phyloP scores from a whole-genome alignment of 2,797 vertebrate species.

The Sebastes minor region DNA sequence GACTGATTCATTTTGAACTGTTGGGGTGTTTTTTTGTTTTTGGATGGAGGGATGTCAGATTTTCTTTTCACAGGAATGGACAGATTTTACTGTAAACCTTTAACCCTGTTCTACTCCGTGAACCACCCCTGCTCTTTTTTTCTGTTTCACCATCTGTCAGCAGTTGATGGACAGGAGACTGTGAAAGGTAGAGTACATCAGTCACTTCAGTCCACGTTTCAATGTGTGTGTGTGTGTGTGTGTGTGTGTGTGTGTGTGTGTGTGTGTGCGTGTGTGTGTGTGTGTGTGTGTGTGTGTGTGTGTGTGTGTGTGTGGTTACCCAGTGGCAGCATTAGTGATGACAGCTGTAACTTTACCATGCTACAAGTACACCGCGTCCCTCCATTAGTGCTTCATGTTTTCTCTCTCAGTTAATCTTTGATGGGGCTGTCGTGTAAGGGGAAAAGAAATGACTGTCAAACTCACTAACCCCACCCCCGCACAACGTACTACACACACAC shows the following conservation, averaged over 20 bases:
- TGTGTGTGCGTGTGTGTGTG: not conserved
- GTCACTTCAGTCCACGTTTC: slow-evolving; percentile 9
- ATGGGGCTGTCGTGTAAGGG: slow-evolving; percentile 47
- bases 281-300: not conserved
- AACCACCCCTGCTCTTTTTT: not conserved
- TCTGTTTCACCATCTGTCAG: slow-evolving; percentile 23
- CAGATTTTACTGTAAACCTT: not conserved
- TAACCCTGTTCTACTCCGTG: not conserved
- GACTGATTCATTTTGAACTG: not conserved
- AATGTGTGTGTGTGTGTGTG: not conserved
- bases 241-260: not conserved
- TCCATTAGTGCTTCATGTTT: slow-evolving; percentile 54
- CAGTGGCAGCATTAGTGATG: slow-evolving; percentile 32
- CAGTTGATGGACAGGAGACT: not conserved
- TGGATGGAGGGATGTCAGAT: not conserved
- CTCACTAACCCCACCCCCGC: not conserved
- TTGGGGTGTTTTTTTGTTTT: not conserved
- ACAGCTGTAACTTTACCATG: slow-evolving; percentile 37
- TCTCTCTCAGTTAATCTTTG: slow-evolving; percentile 55
- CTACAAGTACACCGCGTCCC: slow-evolving; percentile 11
- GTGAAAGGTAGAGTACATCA: not conserved
- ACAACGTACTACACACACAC: not conserved
- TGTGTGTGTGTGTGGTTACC: not conserved
- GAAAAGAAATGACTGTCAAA: slow-evolving; percentile 42
- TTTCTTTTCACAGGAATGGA: not conserved